Evolutionary conservation across 2,888 invertebrate species (phyloP).

Genomic region (Eilema sororculum): DNA sequence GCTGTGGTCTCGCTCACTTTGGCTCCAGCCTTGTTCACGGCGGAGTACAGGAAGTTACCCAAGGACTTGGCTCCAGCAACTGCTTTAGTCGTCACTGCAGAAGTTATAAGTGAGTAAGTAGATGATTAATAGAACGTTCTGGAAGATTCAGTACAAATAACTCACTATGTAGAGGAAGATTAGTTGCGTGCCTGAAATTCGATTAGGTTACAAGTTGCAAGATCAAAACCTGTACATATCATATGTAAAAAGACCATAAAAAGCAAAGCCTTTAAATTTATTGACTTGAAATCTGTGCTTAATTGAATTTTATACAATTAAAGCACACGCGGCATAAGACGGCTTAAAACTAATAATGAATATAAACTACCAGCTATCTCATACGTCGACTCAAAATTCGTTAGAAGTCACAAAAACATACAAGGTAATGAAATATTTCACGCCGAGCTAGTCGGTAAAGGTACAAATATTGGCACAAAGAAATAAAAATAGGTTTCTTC

Average conservation of each 20-base stretch:
- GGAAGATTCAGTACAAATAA: background rate
- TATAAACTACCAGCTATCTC: no score
- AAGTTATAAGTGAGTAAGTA: constrained; percentile 7
- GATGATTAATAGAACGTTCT: background rate
- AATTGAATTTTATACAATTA: no score
- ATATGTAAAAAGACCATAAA: no score
- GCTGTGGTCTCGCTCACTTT: constrained; percentile 95
- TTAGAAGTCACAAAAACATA: background rate
- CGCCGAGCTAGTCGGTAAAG: background rate
- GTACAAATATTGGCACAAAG: background rate
- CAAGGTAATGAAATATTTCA: background rate
- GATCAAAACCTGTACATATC: background rate
- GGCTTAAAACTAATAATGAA: no score
- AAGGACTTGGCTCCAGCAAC: constrained; percentile 96
- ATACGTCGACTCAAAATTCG: background rate
- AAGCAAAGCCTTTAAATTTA: no score
- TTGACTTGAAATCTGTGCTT: no score
- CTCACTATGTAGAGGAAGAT: no score
- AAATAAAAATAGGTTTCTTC: background rate
- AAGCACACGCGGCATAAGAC: no score
- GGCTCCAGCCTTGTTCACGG: constrained; percentile 98
- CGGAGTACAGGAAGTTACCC: constrained; percentile 97
- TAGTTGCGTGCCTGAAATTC: background rate
- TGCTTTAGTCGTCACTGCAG: constrained; percentile 95
- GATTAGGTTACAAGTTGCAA: background rate